These are phyloP conservation scores for Mobula hypostoma DNA, from an alignment of 2,113 vertebrate species.

Conservation along the genomic window DNA sequence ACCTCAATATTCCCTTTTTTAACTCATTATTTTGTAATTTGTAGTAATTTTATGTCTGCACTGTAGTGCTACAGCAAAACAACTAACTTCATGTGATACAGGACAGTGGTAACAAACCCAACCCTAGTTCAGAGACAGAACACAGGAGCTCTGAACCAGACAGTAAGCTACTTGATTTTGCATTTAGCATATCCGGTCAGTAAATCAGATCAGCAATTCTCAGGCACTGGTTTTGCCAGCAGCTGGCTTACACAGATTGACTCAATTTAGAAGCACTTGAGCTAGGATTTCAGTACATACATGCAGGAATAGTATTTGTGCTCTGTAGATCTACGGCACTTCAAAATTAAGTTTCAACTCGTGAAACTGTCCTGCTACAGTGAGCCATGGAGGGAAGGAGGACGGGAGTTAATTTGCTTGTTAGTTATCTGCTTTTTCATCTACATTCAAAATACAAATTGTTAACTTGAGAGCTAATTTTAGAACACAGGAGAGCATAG, in stretches of 20 bases:
- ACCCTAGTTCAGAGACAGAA: background rate
- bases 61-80: no score
- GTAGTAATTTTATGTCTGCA: no score
- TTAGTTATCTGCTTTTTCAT: background rate
- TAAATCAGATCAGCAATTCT: slow-evolving; percentile 25
- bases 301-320: no score
- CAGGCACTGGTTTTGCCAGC: background rate
- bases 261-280: background rate
- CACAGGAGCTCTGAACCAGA: background rate
- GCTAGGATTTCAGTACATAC: background rate
- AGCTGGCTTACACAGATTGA: background rate
- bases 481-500: no score
- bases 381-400: background rate
- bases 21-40: no score
- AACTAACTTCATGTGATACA: no score
- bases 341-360: no score
- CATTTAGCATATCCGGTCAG: slow-evolving; percentile 2
- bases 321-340: background rate
- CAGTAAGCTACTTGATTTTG: background rate
- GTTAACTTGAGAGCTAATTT: background rate
- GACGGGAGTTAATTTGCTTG: background rate
- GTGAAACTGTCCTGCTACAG: background rate
- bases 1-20: no score
- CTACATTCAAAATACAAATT: background rate
- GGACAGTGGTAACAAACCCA: no score